Evolutionary conservation across 2,888 invertebrate species (phyloP).

Genomic region (Xylophagus ater): DNA sequence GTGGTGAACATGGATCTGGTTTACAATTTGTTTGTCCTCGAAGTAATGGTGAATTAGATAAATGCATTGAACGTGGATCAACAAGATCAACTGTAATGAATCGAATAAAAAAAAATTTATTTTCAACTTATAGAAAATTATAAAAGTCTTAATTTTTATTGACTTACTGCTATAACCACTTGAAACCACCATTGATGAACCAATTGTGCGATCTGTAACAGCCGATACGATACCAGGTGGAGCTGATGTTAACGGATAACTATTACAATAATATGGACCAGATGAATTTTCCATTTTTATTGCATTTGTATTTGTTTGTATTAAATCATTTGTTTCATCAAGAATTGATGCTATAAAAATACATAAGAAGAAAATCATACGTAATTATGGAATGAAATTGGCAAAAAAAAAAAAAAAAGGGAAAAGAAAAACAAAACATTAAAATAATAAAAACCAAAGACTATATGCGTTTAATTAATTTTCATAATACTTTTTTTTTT

Average conservation of each 20-base stretch:
- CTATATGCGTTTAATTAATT: background rate
- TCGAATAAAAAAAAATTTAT: background rate
- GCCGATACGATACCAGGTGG: slow-evolving; percentile 32
- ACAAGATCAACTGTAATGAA: slow-evolving; percentile 33
- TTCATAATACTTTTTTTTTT: slow-evolving; percentile 1
- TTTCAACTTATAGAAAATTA: background rate
- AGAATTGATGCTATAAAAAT: slow-evolving; percentile 76
- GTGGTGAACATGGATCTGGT: slow-evolving; percentile 31
- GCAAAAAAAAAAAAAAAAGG: background rate
- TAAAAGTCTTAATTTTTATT: background rate
- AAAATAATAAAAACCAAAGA: no score
- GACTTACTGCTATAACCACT: slow-evolving; percentile 70
- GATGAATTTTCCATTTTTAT: slow-evolving; percentile 70
- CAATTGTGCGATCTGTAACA: slow-evolving; percentile 23
- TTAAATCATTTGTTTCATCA: slow-evolving; percentile 72
- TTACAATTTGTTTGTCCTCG: slow-evolving; percentile 28
- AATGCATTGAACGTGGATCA: slow-evolving; percentile 36
- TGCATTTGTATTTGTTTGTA: slow-evolving; percentile 48
- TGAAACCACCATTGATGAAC: slow-evolving; percentile 55
- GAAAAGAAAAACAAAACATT: slow-evolving; percentile 6
- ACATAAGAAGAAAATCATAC: slow-evolving; percentile 29
- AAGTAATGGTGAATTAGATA: slow-evolving; percentile 31
- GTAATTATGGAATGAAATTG: slow-evolving; percentile 3
- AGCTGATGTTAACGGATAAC: slow-evolving; percentile 59
- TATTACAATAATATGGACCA: slow-evolving; percentile 64